A percentile compares a stretch with the other conserved stretches of the same genome.
Conservation (phyloP, 2,888 invertebrate genomes). For the Synergus gifuensis region DNA sequence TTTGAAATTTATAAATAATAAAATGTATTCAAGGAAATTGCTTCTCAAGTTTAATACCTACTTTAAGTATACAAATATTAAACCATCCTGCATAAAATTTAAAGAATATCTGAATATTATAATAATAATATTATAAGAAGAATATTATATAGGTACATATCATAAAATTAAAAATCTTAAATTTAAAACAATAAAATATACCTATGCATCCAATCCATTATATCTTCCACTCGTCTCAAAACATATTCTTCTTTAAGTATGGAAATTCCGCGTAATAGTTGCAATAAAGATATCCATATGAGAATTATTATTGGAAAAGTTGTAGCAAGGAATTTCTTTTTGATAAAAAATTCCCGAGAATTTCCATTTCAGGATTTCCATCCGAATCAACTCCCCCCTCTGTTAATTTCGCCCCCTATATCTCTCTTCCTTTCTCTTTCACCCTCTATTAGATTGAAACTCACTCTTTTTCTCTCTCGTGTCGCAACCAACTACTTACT, state of each 20-base stretch:
- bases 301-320: too few species aligned
- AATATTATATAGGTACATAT: too few species aligned
- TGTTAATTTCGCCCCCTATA: conserved; percentile 34
- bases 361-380: background rate
- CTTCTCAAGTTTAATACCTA: background rate
- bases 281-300: too few species aligned
- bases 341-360: too few species aligned
- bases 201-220: too few species aligned
- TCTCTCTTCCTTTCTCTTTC: background rate
- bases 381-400: conserved; percentile 43
- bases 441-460: conserved; percentile 7
- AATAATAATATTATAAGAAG: too few species aligned
- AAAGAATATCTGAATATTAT: background rate
- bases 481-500: conserved; percentile 34
- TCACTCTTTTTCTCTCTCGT: conserved; percentile 21
- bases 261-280: background rate
- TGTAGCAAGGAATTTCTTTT: too few species aligned
- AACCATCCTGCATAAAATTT: background rate
- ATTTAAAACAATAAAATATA: too few species aligned
- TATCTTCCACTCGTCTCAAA: too few species aligned
- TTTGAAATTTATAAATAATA: conserved; percentile 19
- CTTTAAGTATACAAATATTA: background rate
- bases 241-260: background rate
- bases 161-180: too few species aligned
- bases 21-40: background rate